Base-by-base conservation (phyloP, 1,140 invertebrate species). In the Pogonomyrmex barbatus region DNA sequence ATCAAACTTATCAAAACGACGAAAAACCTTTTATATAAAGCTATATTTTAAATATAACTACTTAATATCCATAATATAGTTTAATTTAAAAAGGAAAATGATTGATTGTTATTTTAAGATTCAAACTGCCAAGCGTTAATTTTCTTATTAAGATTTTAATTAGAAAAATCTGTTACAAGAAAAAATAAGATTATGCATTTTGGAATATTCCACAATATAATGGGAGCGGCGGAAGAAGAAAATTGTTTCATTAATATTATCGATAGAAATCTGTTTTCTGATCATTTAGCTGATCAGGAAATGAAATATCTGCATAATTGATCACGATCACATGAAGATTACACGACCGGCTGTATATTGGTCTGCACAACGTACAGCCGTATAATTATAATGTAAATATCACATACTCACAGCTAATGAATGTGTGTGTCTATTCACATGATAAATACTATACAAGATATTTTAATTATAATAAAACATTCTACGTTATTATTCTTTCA, bases 331-430 rank as follows among this genome's bases (percentile, higher is more conserved):
- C 30, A 14, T 50, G 50, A 68, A 68, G 42, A 68, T 42, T 47
- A 2, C 45, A 50, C 42, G 65, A 50, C 42, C 65, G 42, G 42
- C 24, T 24, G 24, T 50, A 68, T 14, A 68, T 68, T 68, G 65
- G 47, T 30, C 24, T 12, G 39, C 47, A 47, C 39, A 67, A 5
- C 24, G 24, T 24, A 24, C 45, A 24, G 42, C 65, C 30, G 42
- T 50, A 68, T 24, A 24, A 24, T 68, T 68, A 47, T 68, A 50
- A 68, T 68, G 65, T 75, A 91, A 91, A 91, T 90, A 86, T 82
- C 82, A 70, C 62, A 87, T 89, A 85, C 87, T 68, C 84, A 82
- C 50, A 68, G 70, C 62, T 78, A 45, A 79, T 91, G 86, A 87
- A 91, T 88, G 90, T 81, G 84, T 54, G 50, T 71, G 6, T 42